phyloP scores from a whole-genome alignment of 2,888 invertebrate species.

The Gandaritis pyraliata region DNA sequence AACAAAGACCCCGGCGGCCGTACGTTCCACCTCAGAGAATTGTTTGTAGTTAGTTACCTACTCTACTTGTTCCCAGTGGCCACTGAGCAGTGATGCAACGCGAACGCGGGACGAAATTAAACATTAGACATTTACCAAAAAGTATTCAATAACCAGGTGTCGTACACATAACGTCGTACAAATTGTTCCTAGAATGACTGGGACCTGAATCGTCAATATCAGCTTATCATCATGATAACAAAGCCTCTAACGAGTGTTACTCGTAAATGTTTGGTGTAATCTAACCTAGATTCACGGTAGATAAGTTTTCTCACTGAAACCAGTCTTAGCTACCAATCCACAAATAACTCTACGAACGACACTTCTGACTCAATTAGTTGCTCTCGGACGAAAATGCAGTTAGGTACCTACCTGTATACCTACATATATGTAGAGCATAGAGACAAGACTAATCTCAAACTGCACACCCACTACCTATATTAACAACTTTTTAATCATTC shows the following conservation, averaged over 20 bases:
- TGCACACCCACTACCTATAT: no score
- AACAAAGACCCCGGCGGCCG: constrained; percentile 66
- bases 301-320: constrained; percentile 52
- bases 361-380: constrained; percentile 48
- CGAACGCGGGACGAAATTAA: constrained; percentile 68
- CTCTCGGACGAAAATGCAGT: constrained; percentile 22
- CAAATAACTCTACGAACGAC: constrained; percentile 70
- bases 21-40: constrained; percentile 72
- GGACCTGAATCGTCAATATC: constrained; percentile 59
- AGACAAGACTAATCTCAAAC: no score
- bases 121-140: constrained; percentile 64
- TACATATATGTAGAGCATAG: no score
- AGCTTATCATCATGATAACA: constrained; percentile 70
- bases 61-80: constrained; percentile 40
- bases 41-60: constrained; percentile 67
- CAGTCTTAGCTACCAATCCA: constrained; percentile 46
- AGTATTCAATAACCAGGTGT: constrained; percentile 48
- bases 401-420: constrained; percentile 13
- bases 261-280: constrained; percentile 51
- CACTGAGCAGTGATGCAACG: constrained; percentile 68
- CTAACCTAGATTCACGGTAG: constrained; percentile 66
- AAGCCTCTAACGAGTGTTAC: constrained; percentile 34
- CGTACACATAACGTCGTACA: constrained; percentile 27
- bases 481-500: no score
- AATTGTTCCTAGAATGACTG: constrained; percentile 52